phyloP scores from a whole-genome alignment of 2,113 vertebrate species.

The Psilopogon haemacephalus region DNA sequence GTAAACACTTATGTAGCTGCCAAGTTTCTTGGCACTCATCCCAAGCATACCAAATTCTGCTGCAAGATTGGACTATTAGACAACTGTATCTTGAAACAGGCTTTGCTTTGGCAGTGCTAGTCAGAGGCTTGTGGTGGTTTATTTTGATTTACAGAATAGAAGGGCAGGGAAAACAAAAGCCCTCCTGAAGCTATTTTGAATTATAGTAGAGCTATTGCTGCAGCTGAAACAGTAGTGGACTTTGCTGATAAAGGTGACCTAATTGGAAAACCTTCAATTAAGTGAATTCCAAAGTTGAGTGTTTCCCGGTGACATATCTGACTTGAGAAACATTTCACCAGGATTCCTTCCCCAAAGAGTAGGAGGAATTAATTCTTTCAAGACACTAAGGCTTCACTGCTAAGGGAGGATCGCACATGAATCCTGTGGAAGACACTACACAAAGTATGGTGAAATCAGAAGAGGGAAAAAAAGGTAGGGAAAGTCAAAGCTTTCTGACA shows the following conservation, averaged over 20 bases:
- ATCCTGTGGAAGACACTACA: neutral
- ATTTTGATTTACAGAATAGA: neutral
- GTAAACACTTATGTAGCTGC: neutral
- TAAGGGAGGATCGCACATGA: neutral
- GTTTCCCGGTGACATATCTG: neutral
- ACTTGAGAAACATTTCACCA: neutral
- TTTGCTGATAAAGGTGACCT: neutral
- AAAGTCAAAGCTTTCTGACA: neutral
- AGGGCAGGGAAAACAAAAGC: neutral
- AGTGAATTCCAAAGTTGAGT: neutral
- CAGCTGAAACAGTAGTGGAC: neutral
- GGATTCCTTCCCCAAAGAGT: neutral
- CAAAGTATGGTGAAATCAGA: fast-evolving
- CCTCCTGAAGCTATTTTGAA: neutral
- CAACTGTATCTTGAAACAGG: neutral
- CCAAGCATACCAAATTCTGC: neutral
- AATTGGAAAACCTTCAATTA: neutral
- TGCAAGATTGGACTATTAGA: neutral
- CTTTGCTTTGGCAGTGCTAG: neutral
- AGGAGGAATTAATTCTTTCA: neutral
- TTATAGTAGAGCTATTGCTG: neutral
- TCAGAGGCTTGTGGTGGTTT: neutral
- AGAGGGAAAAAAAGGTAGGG: neutral
- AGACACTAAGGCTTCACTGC: neutral
- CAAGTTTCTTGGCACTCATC: neutral